phyloP scores from a whole-genome alignment of 2,797 vertebrate genomes.

The Tangara arthus region DNA sequence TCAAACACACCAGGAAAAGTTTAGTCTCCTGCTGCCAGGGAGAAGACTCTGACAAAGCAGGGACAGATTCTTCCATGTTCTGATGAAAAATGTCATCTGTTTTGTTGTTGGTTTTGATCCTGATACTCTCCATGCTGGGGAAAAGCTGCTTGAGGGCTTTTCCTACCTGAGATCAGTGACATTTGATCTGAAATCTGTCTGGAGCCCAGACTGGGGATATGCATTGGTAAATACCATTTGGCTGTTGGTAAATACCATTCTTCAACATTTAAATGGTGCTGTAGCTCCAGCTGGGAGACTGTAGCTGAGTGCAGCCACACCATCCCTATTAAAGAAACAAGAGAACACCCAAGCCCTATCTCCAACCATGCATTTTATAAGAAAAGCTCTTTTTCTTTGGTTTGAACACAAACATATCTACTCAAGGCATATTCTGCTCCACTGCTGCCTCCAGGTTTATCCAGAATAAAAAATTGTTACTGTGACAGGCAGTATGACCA shows the following conservation, averaged over 20 bases:
- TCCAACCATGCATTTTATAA: not conserved
- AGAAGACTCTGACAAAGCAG: not conserved
- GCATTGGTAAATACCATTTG: not conserved
- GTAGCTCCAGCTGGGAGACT: not conserved
- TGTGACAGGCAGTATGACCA: not conserved
- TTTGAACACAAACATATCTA: not conserved
- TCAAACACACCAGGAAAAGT: not conserved
- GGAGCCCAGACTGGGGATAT: not conserved
- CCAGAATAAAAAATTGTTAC: not conserved
- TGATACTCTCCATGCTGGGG: not conserved
- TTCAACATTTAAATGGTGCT: not conserved
- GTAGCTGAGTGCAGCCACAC: rapidly evolving
- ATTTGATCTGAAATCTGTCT: not conserved
- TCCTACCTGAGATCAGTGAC: not conserved
- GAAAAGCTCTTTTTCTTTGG: not conserved
- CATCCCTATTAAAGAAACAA: not conserved
- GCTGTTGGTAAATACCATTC: not conserved
- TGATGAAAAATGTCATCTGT: not conserved
- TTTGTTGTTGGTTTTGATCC: not conserved
- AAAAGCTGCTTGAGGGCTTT: not conserved
- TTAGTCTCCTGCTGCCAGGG: not conserved
- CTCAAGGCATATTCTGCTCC: not conserved
- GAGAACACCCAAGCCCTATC: not conserved
- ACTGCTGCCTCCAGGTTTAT: constrained; percentile 12
- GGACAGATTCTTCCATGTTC: not conserved